These are phyloP conservation scores for Acheta domesticus DNA, from an alignment of 2,888 invertebrate genomes.

Conservation along the genomic window DNA sequence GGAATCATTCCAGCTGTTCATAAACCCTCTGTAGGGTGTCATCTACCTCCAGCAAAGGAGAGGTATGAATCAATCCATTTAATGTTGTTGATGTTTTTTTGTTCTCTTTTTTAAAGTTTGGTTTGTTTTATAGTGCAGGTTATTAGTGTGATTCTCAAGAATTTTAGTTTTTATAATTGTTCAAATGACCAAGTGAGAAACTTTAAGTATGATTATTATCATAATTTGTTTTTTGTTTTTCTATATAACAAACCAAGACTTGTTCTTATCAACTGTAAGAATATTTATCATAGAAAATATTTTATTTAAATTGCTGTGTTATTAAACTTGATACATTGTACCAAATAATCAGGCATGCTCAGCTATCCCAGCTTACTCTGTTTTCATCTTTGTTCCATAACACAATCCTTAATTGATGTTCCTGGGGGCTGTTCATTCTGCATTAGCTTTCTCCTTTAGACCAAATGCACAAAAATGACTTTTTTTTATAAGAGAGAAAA, in stretches of 20 bases:
- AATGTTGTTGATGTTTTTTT: not conserved
- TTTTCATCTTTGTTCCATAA: not conserved
- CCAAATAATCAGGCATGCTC: not conserved
- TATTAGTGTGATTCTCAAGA: not conserved
- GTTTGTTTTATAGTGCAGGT: not conserved
- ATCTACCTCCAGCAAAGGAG: conserved; percentile 31
- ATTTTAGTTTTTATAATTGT: not conserved
- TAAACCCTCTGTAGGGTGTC: not conserved
- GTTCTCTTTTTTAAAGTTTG: not conserved
- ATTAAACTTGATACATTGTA: not conserved
- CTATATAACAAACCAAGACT: conserved; percentile 18
- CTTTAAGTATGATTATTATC: not conserved
- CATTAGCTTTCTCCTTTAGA: not conserved
- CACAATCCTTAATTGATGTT: not conserved
- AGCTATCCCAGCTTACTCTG: not conserved
- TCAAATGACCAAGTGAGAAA: too few relatives aligned
- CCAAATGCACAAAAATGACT: too few relatives aligned
- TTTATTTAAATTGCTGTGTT: not conserved
- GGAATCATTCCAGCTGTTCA: not conserved
- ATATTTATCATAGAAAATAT: not conserved
- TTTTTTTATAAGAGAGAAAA: too few relatives aligned
- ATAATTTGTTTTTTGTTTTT: not conserved
- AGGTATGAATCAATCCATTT: conserved; percentile 30
- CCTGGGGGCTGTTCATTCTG: not conserved
- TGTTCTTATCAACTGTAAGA: not conserved